phyloP scores from a whole-genome alignment of 2,113 vertebrate species.

The Cyanoliseus patagonus region DNA sequence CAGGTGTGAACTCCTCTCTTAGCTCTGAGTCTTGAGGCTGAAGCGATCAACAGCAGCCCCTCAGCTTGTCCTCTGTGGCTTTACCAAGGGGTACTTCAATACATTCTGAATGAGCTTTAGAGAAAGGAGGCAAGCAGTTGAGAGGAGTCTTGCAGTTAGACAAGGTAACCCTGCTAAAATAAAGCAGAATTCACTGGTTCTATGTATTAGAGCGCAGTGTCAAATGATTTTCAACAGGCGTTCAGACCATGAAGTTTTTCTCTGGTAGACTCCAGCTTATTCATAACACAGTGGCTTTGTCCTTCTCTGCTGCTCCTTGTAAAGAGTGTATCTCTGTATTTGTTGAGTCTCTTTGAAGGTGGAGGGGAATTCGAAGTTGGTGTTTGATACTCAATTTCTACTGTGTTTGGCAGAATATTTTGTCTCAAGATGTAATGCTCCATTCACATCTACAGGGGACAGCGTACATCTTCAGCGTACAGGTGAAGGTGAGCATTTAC shows the following conservation, averaged over 20 bases:
- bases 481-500: not conserved
- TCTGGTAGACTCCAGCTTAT: not conserved
- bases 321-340: not conserved
- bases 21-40: not conserved
- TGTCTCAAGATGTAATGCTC: not conserved
- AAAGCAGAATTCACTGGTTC: not conserved
- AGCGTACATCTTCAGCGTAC: not conserved
- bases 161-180: not conserved
- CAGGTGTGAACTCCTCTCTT: not conserved
- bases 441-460: not conserved
- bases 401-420: not conserved
- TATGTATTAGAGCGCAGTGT: not conserved
- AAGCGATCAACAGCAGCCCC: not conserved
- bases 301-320: not conserved
- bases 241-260: not conserved
- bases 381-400: not conserved
- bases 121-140: not conserved
- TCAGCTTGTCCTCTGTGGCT: not conserved
- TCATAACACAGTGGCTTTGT: not conserved
- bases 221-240: not conserved
- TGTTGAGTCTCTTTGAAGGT: not conserved
- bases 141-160: not conserved
- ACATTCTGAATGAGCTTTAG: not conserved
- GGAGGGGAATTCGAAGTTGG: not conserved
- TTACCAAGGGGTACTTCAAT: not conserved